A percentile compares a stretch with the other conserved stretches of the same genome.
These are phyloP conservation scores for Mylabris sibirica DNA, from an alignment of 2,888 invertebrate species.

Conservation along the genomic window DNA sequence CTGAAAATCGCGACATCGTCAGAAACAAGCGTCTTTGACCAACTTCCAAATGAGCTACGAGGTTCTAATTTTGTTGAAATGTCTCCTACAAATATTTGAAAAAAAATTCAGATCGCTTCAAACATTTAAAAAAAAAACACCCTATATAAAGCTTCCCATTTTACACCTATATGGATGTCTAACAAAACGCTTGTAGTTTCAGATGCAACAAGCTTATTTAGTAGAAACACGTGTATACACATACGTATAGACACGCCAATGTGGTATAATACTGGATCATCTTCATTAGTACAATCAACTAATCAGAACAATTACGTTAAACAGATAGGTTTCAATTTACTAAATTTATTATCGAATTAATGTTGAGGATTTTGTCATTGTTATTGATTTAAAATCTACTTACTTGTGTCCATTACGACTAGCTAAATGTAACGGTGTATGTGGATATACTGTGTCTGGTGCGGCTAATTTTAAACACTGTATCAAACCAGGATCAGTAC, in stretches of 20 bases:
- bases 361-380: constrained; percentile 15
- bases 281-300: constrained; percentile 48
- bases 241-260: constrained; percentile 51
- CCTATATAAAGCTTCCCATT: background rate
- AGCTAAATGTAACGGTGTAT: constrained; percentile 92
- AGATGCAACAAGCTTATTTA: constrained; percentile 59
- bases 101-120: too few relatives aligned
- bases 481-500: constrained; percentile 83
- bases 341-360: constrained; percentile 41
- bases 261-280: constrained; percentile 49
- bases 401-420: constrained; percentile 91
- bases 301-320: constrained; percentile 44
- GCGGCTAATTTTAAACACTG: constrained; percentile 72
- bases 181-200: constrained; percentile 30
- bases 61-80: too few relatives aligned
- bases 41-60: too few relatives aligned
- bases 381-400: constrained; percentile 57
- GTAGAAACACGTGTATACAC: constrained; percentile 42
- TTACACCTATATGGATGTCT: background rate
- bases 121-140: too few relatives aligned
- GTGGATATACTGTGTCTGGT: constrained; percentile 66
- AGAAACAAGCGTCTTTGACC: too few relatives aligned
- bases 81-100: too few relatives aligned
- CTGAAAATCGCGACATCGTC: too few relatives aligned
- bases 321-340: constrained; percentile 31